A percentile compares a stretch with the other conserved stretches of the same genome.
Evolutionary conservation across 2,797 vertebrate species (phyloP).

Genomic region (Nannoperca obscura): DNA sequence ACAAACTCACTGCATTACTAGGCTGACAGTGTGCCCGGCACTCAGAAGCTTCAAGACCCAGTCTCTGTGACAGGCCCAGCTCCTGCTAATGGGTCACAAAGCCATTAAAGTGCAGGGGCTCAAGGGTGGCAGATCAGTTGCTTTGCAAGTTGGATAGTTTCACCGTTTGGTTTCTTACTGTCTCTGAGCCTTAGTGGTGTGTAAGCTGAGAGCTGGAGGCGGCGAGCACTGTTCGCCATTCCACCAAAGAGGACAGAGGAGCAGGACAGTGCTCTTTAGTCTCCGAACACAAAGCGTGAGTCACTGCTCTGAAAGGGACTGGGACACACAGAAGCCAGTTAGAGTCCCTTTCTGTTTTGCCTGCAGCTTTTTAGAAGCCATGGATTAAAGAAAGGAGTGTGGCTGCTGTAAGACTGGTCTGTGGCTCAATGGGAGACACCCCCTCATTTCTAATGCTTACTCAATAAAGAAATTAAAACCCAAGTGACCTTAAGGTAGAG

Average conservation of each 20-base stretch:
- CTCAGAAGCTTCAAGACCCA: constrained; percentile 73
- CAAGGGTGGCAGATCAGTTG: constrained; percentile 61
- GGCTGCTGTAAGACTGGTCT: constrained; percentile 23
- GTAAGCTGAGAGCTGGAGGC: constrained; percentile 64
- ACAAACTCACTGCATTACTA: constrained; percentile 53
- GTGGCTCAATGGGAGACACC: constrained; percentile 35
- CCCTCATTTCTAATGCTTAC: constrained; percentile 32
- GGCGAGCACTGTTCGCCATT: constrained; percentile 55
- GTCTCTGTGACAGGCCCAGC: constrained; percentile 72
- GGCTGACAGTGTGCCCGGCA: constrained; percentile 57
- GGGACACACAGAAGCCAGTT: constrained; percentile 49
- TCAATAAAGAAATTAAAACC: constrained; percentile 46
- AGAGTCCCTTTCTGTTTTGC: constrained; percentile 57
- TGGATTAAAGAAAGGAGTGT: constrained; percentile 53
- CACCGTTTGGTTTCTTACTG: constrained; percentile 55
- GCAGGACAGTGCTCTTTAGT: constrained; percentile 65
- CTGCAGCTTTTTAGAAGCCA: constrained; percentile 58
- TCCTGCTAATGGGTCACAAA: constrained; percentile 72
- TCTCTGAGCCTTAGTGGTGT: constrained; percentile 48
- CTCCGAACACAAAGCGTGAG: constrained; percentile 62
- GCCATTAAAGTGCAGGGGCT: constrained; percentile 64
- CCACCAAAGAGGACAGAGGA: constrained; percentile 64
- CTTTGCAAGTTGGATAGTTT: constrained; percentile 64
- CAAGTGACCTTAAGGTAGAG: constrained; percentile 43
- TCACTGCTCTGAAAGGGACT: constrained; percentile 62